These are phyloP conservation scores for Rhamphomyia laevipes DNA, from an alignment of 2,888 invertebrate species.

Conservation along the genomic window DNA sequence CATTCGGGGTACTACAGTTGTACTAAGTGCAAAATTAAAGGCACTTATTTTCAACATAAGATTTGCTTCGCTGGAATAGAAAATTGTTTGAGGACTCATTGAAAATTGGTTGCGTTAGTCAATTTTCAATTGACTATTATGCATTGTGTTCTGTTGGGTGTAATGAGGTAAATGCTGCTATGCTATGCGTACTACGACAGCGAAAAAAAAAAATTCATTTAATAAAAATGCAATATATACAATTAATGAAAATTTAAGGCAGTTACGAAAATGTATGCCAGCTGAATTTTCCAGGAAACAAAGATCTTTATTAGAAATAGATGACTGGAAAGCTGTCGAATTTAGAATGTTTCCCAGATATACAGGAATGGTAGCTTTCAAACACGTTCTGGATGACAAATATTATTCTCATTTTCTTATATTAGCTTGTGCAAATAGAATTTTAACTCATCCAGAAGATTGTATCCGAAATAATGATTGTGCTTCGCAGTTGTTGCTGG, in stretches of 20 bases:
- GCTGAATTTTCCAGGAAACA: background rate
- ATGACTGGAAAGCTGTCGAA: background rate
- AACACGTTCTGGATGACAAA: background rate
- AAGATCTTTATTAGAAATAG: background rate
- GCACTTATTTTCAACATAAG: constrained; percentile 4
- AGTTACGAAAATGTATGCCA: background rate
- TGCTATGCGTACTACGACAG: constrained; percentile 11
- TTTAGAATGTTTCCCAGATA: constrained; percentile 1
- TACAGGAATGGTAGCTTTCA: background rate
- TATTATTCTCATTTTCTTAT: background rate
- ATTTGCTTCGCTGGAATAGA: constrained; percentile 3
- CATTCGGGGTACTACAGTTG: no score
- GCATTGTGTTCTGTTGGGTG: constrained; percentile 11
- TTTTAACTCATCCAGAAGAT: background rate
- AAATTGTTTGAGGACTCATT: constrained; percentile 10
- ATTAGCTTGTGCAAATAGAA: background rate
- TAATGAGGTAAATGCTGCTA: constrained; percentile 13
- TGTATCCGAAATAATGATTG: constrained; percentile 1
- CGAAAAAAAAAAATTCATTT: background rate
- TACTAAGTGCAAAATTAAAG: constrained; percentile 13
- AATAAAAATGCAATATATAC: constrained; percentile 1
- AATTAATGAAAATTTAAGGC: background rate
- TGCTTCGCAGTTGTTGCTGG: constrained; percentile 1
- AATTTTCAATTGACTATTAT: constrained; percentile 6
- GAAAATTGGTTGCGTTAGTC: constrained; percentile 5